Evolutionary conservation across 2,797 vertebrate species (phyloP).

Genomic region (Phoebastria nigripes): DNA sequence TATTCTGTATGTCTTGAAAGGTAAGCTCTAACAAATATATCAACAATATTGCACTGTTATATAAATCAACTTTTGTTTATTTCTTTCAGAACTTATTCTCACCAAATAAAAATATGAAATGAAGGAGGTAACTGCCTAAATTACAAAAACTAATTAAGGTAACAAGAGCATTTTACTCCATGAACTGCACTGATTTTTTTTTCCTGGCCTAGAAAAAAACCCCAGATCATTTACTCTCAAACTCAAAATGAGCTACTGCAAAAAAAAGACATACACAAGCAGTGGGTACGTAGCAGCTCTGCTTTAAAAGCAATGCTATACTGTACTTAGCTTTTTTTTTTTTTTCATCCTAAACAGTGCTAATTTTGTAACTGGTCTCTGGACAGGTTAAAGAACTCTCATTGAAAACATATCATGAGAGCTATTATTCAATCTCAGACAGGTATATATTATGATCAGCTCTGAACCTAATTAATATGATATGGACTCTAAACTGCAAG

Average conservation of each 20-base stretch:
- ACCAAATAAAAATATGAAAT: not conserved
- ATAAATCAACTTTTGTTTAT: not conserved
- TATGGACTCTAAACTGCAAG: not conserved
- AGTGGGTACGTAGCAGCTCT: not conserved
- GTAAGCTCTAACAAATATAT: not conserved
- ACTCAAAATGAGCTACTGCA: not conserved
- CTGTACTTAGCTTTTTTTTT: not conserved
- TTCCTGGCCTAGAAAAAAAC: not conserved
- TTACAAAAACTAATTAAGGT: not conserved
- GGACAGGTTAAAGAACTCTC: not conserved
- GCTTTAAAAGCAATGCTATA: not conserved
- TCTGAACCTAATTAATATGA: not conserved
- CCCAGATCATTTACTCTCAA: not conserved
- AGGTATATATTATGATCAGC: not conserved
- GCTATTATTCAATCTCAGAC: not conserved
- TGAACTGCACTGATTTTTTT: rapidly evolving
- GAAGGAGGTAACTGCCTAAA: not conserved
- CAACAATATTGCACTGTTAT: not conserved
- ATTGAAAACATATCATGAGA: not conserved
- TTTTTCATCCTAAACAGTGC: not conserved
- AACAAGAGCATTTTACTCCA: not conserved
- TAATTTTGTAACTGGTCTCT: not conserved
- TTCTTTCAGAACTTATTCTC: not conserved
- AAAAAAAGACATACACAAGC: not conserved
- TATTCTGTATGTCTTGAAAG: not conserved